A percentile compares a stretch with the other conserved stretches of the same genome.
Conservation (phyloP, 1,140 invertebrate genomes). For the Drosophila takahashii region DNA sequence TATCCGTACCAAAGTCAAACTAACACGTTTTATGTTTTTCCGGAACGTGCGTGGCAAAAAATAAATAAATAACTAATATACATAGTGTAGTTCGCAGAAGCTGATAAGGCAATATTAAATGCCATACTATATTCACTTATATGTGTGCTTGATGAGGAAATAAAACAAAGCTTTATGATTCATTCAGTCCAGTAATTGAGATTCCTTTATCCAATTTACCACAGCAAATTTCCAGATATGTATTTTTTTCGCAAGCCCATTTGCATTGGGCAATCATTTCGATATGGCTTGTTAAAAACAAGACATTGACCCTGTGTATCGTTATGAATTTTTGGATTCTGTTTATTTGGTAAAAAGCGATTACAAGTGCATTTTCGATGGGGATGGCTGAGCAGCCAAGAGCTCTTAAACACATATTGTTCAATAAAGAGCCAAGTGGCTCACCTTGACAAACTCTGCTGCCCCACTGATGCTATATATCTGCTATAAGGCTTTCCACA, state of each 20-base stretch:
- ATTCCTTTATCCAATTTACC: slow-evolving; percentile 16
- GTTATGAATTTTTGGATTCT: slow-evolving; percentile 13
- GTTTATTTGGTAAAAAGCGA: slow-evolving; percentile 22
- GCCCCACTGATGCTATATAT: slow-evolving; percentile 37
- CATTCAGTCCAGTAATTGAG: slow-evolving; percentile 12
- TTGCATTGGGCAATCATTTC: slow-evolving; percentile 8
- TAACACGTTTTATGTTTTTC: slow-evolving; percentile 14
- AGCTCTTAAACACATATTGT: slow-evolving; percentile 29
- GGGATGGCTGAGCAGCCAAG: slow-evolving; percentile 4
- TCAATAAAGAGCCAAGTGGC: slow-evolving; percentile 58
- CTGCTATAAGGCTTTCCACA: slow-evolving; percentile 52
- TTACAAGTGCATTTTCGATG: slow-evolving; percentile 25
- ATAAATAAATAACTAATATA: slow-evolving; percentile 12
- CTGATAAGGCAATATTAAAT: slow-evolving; percentile 23
- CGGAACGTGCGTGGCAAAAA: slow-evolving; percentile 21
- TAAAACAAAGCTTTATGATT: slow-evolving; percentile 16
- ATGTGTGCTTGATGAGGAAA: slow-evolving; percentile 10
- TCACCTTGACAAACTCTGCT: slow-evolving; percentile 68
- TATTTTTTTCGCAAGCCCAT: background rate
- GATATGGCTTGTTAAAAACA: slow-evolving; percentile 11
- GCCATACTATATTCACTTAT: background rate
- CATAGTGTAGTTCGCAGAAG: background rate
- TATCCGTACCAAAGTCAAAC: background rate
- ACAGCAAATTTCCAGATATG: background rate
- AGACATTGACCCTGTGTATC: slow-evolving; percentile 31